A percentile compares a stretch with the other conserved stretches of the same genome.
phyloP scores from a whole-genome alignment of 2,113 vertebrate genomes.

The Onychostoma macrolepis region DNA sequence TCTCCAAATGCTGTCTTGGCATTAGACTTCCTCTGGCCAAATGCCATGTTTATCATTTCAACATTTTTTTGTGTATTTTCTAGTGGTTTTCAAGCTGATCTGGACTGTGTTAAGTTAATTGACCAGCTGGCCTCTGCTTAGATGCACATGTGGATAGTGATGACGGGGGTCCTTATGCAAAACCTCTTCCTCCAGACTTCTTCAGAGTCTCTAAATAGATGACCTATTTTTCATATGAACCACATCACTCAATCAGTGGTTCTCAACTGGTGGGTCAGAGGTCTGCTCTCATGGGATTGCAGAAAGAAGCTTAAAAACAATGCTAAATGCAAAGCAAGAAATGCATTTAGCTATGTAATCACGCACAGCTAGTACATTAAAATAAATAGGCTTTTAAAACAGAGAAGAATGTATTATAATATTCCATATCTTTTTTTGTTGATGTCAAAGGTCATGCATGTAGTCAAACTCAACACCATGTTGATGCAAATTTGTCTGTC shows the following conservation, averaged over 20 bases:
- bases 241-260: constrained; percentile 3
- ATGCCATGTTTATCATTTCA: constrained; percentile 13
- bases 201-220: constrained; percentile 17
- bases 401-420: background rate
- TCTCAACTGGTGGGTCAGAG: background rate
- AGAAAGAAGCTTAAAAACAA: background rate
- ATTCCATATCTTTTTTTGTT: background rate
- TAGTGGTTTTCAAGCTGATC: background rate
- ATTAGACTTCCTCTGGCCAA: background rate
- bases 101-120: constrained; percentile 30
- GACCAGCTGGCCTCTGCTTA: background rate
- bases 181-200: background rate
- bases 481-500: background rate
- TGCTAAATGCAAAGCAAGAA: background rate
- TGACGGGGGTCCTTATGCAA: background rate
- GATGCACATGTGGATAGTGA: background rate
- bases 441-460: background rate
- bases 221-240: background rate
- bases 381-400: background rate
- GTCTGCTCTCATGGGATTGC: background rate
- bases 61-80: background rate
- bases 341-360: background rate
- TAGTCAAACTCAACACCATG: background rate
- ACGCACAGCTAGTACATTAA: background rate
- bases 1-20: constrained; percentile 9